Evolutionary conservation across 2,113 vertebrate species (phyloP), one percentile per base, ranked within the genome.

Genomic region (Orcinus orca): DNA sequence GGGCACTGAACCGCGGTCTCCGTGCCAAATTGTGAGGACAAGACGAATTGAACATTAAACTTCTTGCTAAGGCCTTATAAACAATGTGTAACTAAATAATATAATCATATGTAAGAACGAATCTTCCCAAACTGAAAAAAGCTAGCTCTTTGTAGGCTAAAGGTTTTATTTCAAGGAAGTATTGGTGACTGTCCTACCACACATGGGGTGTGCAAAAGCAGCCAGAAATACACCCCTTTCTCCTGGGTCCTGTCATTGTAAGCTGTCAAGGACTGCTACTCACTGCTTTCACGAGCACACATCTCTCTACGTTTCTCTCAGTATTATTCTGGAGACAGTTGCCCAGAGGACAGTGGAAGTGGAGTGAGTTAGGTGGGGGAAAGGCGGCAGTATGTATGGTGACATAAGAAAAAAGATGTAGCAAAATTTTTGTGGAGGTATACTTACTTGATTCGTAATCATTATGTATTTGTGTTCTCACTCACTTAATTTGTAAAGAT

Each of bases 231-330:
- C 29, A 1, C 1, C 4, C 12, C 4, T 2, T 62, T 36, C 20
- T 90, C 13, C 0, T 8, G 38, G 7, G 8, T 55, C 55, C 63
- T 23, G n/a, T 5, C 2, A 2, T 2, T 29, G 0, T 3, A 29
- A 2, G 5, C 31, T 2, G 18, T 1, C 1, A 0, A 3, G 2
- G n/a, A 15, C 14, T 1, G 7, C 26, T 5, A 1, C 7, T 38
- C 5, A 13, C 1, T 1, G 29, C 18, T 33, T 36, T 8, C 38
- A 1, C 0, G 4, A 2, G 7, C 25, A 25, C 47, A 2, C 8
- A 1, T 8, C 17, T 25, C 53, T 25, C 33, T 12, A 1, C 2
- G 9, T 12, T 29, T 2, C 36, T 14, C n/a, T 0, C 0, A 11
- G 21, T 0, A 0, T 8, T 25, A 0, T 2, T 14, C 2, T 5